Evolutionary conservation across 1,140 invertebrate genomes (phyloP).

Genomic region (Procambarus virginalis): DNA sequence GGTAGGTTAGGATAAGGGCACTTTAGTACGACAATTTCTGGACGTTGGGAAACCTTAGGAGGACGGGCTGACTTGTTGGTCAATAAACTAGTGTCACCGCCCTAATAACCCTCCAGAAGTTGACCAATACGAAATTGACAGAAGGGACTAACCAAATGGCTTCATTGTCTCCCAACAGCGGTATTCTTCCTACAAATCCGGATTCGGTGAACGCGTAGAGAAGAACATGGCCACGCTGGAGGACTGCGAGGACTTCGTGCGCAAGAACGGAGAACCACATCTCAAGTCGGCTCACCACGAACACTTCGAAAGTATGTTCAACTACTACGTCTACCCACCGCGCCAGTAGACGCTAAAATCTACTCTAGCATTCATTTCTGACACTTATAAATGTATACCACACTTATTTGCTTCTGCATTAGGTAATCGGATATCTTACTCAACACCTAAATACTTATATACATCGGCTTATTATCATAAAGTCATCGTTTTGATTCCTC

Average conservation of each 20-base stretch:
- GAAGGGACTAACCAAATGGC: too few relatives aligned
- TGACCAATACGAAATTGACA: too few relatives aligned
- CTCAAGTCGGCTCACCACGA: constrained; percentile 73
- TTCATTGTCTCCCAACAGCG: constrained; percentile 73
- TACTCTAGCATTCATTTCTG: background rate
- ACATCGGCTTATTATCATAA: background rate
- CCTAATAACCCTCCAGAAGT: too few relatives aligned
- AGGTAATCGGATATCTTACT: background rate
- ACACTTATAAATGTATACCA: background rate
- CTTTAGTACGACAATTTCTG: too few relatives aligned
- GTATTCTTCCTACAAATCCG: constrained; percentile 78
- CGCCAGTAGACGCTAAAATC: constrained; percentile 28
- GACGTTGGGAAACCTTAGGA: too few relatives aligned
- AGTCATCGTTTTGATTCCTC: background rate
- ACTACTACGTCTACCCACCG: constrained; percentile 73
- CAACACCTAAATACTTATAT: background rate
- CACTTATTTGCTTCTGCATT: background rate
- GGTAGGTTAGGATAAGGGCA: too few relatives aligned
- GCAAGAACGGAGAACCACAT: constrained; percentile 73
- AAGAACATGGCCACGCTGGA: constrained; percentile 78
- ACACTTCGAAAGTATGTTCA: constrained; percentile 75
- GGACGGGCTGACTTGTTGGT: too few relatives aligned
- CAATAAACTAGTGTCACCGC: too few relatives aligned
- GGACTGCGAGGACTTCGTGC: constrained; percentile 78
- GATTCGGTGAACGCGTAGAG: constrained; percentile 78